phyloP scores from a whole-genome alignment of 2,888 invertebrate genomes.

The Lysandra coridon region DNA sequence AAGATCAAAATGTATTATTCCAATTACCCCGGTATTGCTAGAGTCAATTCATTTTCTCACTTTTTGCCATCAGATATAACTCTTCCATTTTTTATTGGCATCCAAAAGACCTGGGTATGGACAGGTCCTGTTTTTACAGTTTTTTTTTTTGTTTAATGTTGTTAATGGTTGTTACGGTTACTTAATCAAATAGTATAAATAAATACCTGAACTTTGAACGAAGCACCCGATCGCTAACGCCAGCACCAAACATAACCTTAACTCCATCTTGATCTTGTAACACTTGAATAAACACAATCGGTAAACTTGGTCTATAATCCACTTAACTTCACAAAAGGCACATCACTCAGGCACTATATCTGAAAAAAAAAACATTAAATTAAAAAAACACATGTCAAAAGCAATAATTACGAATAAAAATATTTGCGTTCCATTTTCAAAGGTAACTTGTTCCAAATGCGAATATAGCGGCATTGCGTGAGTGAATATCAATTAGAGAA shows the following conservation, averaged over 20 bases:
- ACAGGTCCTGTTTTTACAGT: not conserved
- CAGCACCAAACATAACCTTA: conserved; percentile 57
- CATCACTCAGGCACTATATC: conserved; percentile 68
- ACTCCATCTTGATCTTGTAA: conserved; percentile 54
- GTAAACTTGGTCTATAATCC: conserved; percentile 21
- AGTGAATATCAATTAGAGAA: too few species aligned
- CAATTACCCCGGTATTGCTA: too few species aligned
- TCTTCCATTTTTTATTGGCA: too few species aligned
- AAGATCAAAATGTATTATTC: too few species aligned
- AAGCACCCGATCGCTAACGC: conserved; percentile 52
- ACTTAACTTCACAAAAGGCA: conserved; percentile 62
- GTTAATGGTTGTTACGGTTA: not conserved
- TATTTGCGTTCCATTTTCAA: not conserved
- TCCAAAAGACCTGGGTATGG: too few species aligned
- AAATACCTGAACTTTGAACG: conserved; percentile 65
- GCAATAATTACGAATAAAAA: not conserved
- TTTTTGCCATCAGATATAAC: too few species aligned
- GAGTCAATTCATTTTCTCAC: too few species aligned
- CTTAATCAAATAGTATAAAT: conserved; percentile 32
- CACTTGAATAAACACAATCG: conserved; percentile 46
- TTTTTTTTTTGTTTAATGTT: not conserved
- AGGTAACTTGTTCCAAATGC: not conserved
- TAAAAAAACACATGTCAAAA: not conserved
- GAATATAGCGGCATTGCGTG: not conserved
- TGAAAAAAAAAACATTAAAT: conserved; percentile 49